These are phyloP conservation scores for Turritopsis rubra DNA, from an alignment of 30 jellyfish, hydroid and myxozoan species.

Conservation along the genomic window DNA sequence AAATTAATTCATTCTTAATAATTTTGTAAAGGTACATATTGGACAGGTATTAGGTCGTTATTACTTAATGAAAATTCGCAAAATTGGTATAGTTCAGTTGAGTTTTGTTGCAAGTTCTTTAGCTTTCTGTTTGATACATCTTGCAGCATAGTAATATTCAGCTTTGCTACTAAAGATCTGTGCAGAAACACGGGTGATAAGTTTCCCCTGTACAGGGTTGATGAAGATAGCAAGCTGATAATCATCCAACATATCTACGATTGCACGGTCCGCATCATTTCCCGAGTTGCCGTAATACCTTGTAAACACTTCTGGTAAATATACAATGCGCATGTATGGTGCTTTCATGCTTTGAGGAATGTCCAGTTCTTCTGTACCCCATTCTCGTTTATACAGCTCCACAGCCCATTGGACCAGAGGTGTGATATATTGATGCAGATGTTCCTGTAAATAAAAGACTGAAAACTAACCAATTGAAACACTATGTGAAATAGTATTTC, in stretches of 20 bases:
- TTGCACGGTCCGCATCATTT: slow-evolving; percentile 40
- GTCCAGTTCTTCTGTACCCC: slow-evolving; percentile 70
- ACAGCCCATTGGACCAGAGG: slow-evolving; percentile 94
- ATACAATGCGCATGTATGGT: slow-evolving; percentile 79
- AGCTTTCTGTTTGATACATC: slow-evolving; percentile 36
- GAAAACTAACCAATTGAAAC: not conserved
- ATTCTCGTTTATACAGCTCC: slow-evolving; percentile 42
- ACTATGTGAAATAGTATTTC: not conserved
- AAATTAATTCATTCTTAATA: too few relatives aligned
- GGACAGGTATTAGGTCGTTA: too few relatives aligned
- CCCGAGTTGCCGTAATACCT: slow-evolving; percentile 37
- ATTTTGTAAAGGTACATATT: too few relatives aligned
- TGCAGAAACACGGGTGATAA: slow-evolving; percentile 72
- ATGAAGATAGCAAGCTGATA: slow-evolving; percentile 59
- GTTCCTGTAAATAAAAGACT: slow-evolving; percentile 40
- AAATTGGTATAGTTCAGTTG: not conserved
- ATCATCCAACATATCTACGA: slow-evolving; percentile 34
- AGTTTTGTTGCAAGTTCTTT: slow-evolving; percentile 3
- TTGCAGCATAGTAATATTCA: slow-evolving; percentile 59
- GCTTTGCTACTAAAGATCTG: slow-evolving; percentile 61
- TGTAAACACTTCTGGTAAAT: slow-evolving; percentile 57
- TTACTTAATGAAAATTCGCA: not conserved
- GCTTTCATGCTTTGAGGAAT: slow-evolving; percentile 88
- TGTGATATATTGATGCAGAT: slow-evolving; percentile 41
- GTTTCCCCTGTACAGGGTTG: slow-evolving; percentile 50